Percentiles rank a stretch among this genome's conserved stretches.
Evolutionary conservation across 2,113 vertebrate genomes (phyloP).

Genomic region (Notechis scutatus): DNA sequence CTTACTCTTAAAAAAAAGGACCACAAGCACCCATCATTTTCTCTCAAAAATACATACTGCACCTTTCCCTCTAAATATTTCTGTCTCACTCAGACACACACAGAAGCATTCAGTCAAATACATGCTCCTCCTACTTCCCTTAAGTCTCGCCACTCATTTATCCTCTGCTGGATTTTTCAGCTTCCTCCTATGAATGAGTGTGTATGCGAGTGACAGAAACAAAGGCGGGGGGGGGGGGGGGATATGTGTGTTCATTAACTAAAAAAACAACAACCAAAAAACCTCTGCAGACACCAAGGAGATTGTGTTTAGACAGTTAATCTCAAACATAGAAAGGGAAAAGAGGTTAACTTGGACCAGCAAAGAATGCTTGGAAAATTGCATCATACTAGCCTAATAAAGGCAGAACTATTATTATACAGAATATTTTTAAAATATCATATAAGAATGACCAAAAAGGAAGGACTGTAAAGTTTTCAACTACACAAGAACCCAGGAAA

Average conservation of each 20-base stretch:
- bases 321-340: neutral
- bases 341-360: neutral
- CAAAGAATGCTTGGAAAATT: neutral
- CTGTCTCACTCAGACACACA: neutral
- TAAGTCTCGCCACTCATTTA: neutral
- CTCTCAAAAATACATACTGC: neutral
- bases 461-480: neutral
- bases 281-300: neutral
- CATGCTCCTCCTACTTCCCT: neutral
- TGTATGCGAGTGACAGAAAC: neutral
- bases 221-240: neutral
- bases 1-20: neutral
- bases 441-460: neutral
- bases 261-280: neutral
- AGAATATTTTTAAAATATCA: neutral
- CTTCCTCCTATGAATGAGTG: neutral
- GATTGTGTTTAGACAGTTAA: neutral
- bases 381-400: neutral
- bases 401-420: neutral
- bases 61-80: neutral
- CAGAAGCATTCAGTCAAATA: neutral
- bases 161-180: neutral
- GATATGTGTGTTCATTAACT: neutral
- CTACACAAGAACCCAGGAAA: neutral
- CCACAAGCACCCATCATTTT: neutral